Percentiles rank a stretch among this genome's conserved stretches.
These are phyloP conservation scores for Cancer borealis DNA, from an alignment of 2,888 invertebrate species.

Conservation along the genomic window DNA sequence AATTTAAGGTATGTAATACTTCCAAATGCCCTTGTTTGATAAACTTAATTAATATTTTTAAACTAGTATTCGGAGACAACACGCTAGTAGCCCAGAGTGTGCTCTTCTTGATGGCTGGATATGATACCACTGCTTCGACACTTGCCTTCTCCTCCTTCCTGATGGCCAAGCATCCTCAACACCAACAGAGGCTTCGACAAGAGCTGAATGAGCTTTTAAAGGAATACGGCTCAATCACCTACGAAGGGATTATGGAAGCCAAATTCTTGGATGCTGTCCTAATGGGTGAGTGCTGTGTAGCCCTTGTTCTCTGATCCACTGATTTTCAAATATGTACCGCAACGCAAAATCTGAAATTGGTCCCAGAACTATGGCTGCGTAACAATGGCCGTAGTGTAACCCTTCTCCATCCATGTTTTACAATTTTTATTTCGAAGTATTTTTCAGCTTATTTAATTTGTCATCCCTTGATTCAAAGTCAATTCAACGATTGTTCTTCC, in stretches of 20 bases:
- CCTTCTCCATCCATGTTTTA: too few relatives aligned
- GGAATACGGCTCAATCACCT: constrained; percentile 43
- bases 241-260: constrained; percentile 55
- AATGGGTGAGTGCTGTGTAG: constrained; percentile 6
- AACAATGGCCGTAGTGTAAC: too few relatives aligned
- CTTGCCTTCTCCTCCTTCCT: constrained; percentile 40
- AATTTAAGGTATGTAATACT: too few relatives aligned
- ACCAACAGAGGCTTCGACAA: constrained; percentile 50
- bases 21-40: too few relatives aligned
- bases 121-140: constrained; percentile 53
- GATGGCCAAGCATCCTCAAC: constrained; percentile 22
- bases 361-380: not conserved
- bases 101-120: constrained; percentile 53
- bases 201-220: constrained; percentile 39
- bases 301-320: not conserved
- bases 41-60: not conserved
- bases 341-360: not conserved
- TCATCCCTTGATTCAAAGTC: too few relatives aligned
- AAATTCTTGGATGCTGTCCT: constrained; percentile 56
- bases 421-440: too few relatives aligned
- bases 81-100: constrained; percentile 50
- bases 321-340: not conserved
- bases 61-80: constrained; percentile 30
- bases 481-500: too few relatives aligned
- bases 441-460: too few relatives aligned